phyloP scores from a whole-genome alignment of 2,888 invertebrate genomes.

The Hoplodrina blanda region DNA sequence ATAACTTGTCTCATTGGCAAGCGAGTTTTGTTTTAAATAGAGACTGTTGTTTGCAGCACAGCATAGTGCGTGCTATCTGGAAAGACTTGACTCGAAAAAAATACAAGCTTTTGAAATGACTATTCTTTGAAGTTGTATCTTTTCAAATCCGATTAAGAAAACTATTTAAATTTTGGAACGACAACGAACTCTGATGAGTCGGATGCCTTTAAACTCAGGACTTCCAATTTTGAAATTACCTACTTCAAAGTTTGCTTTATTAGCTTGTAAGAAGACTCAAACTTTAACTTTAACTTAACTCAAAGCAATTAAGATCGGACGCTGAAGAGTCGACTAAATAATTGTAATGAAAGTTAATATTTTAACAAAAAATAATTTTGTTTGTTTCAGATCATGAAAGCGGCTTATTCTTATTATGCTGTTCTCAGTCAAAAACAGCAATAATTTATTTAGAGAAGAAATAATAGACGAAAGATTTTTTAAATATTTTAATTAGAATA shows the following conservation, averaged over 20 bases:
- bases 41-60: neutral
- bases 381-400: conserved; percentile 82
- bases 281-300: neutral
- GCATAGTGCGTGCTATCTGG: too few species aligned
- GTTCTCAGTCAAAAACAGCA: conserved; percentile 60
- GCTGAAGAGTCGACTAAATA: conserved; percentile 9
- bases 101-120: too few species aligned
- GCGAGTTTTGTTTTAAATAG: neutral
- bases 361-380: conserved; percentile 35
- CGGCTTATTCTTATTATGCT: conserved; percentile 65
- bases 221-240: conserved; percentile 26
- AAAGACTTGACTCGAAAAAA: too few species aligned
- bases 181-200: neutral
- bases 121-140: too few species aligned
- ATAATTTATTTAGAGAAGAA: conserved; percentile 9
- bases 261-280: conserved; percentile 11
- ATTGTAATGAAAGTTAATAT: conserved; percentile 32
- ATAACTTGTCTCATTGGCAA: conserved; percentile 35
- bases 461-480: conserved; percentile 9
- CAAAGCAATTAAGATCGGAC: conserved; percentile 21
- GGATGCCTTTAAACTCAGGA: neutral
- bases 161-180: neutral
- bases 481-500: conserved; percentile 66
- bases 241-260: conserved; percentile 12
- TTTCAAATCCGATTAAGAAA: neutral